phyloP scores from a whole-genome alignment of 2,797 vertebrate species.

The Ispidina picta region DNA sequence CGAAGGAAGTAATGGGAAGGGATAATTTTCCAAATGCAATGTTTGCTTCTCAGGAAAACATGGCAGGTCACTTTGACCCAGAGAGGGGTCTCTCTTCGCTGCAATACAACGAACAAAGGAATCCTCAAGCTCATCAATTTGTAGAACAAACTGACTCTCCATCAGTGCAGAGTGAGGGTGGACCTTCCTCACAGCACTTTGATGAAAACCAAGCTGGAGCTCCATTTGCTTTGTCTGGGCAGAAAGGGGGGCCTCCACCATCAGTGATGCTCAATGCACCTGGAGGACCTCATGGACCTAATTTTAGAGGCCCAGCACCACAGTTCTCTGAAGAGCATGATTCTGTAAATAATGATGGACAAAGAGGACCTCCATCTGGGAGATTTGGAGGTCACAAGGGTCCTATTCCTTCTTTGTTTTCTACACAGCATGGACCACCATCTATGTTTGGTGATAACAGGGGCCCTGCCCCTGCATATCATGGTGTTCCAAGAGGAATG shows the following conservation, averaged over 20 bases:
- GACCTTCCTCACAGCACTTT: constrained; percentile 60
- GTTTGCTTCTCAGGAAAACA: constrained; percentile 69
- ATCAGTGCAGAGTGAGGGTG: constrained; percentile 46
- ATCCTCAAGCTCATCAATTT: constrained; percentile 54
- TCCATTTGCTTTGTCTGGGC: constrained; percentile 43
- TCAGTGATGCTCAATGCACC: constrained; percentile 76
- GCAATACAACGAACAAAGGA: constrained; percentile 70
- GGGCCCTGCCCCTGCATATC: constrained; percentile 83
- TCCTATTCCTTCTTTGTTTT: constrained; percentile 85
- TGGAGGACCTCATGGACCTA: constrained; percentile 70
- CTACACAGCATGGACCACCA: constrained; percentile 85
- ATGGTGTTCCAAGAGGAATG: constrained; percentile 83
- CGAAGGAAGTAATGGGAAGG: constrained; percentile 49
- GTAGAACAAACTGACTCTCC: constrained; percentile 49
- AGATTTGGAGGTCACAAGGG: constrained; percentile 86
- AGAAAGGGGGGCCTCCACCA: constrained; percentile 74
- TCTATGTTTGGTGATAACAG: constrained; percentile 85
- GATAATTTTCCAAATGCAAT: constrained; percentile 60
- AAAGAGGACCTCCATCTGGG: constrained; percentile 78
- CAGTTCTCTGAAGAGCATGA: constrained; percentile 75
- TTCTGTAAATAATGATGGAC: constrained; percentile 77
- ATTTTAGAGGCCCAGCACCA: constrained; percentile 78
- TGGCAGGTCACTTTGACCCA: constrained; percentile 46
- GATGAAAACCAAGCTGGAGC: constrained; percentile 45
- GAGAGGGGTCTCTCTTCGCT: constrained; percentile 47